A percentile compares a stretch with the other conserved stretches of the same genome.
phyloP scores from a whole-genome alignment of 2,797 vertebrate genomes.

The Harpagifer antarcticus region DNA sequence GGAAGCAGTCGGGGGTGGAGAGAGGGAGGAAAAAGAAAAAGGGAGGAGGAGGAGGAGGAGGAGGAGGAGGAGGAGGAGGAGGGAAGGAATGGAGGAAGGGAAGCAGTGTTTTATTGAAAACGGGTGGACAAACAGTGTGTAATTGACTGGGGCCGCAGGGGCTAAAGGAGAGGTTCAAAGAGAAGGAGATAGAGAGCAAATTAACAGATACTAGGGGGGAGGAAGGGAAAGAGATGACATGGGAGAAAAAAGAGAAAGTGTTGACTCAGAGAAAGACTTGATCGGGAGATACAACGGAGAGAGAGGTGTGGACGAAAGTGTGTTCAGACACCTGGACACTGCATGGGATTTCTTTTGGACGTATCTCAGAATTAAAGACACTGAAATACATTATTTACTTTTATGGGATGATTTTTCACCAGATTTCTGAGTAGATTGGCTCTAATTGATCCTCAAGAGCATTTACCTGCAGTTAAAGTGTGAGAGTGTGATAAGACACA shows the following conservation, averaged over 20 bases:
- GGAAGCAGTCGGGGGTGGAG: constrained; percentile 58
- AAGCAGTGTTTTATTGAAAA: constrained; percentile 81
- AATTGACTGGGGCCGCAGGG: constrained; percentile 82
- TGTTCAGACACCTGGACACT: constrained; percentile 36
- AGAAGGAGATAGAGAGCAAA: constrained; percentile 62
- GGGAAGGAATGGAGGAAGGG: constrained; percentile 39
- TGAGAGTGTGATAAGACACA: too few relatives aligned
- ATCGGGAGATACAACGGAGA: constrained; percentile 41
- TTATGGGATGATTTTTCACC: too few relatives aligned
- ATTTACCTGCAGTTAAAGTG: too few relatives aligned
- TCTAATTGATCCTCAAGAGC: too few relatives aligned
- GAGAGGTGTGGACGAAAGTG: constrained; percentile 15
- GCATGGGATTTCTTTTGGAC: too few relatives aligned
- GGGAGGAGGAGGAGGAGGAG: constrained; percentile 37
- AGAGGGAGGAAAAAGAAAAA: constrained; percentile 7
- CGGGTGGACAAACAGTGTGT: constrained; percentile 84
- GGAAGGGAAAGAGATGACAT: constrained; percentile 66
- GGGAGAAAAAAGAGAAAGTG: constrained; percentile 69
- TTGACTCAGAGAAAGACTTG: constrained; percentile 75
- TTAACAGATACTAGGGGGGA: constrained; percentile 63
- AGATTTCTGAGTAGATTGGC: too few relatives aligned
- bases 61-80: too few relatives aligned
- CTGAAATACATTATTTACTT: too few relatives aligned
- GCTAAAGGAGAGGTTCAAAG: constrained; percentile 79
- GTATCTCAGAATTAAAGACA: too few relatives aligned